Percentiles rank a stretch among this genome's conserved stretches.
Conservation (phyloP, 2,888 invertebrate species). For the Trimorus sp. region DNA sequence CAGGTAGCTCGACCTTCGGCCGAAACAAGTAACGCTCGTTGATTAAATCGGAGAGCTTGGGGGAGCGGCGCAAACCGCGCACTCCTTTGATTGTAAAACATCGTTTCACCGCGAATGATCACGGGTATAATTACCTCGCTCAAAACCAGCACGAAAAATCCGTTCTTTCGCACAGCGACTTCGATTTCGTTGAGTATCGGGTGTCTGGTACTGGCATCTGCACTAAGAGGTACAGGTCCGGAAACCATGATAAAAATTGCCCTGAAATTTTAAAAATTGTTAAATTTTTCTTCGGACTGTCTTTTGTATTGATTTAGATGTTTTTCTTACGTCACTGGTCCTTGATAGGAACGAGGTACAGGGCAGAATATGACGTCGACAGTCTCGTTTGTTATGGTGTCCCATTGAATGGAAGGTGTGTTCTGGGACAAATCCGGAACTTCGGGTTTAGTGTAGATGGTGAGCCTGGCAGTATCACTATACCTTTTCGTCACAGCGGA, state of each 20-base stretch:
- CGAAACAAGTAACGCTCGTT: conserved; percentile 46
- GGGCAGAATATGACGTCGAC: conserved; percentile 48
- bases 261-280: conserved; percentile 21
- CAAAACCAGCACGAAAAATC: conserved; percentile 59
- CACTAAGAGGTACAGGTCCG: too few species aligned
- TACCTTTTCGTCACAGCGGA: too few species aligned
- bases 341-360: conserved; percentile 29
- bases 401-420: conserved; percentile 1
- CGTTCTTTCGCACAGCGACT: conserved; percentile 23
- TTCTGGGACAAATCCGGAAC: too few species aligned
- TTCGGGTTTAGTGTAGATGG: too few species aligned
- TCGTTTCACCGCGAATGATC: neutral
- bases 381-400: conserved; percentile 47
- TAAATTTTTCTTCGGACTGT: neutral
- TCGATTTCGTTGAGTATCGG: conserved; percentile 36
- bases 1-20: conserved; percentile 59
- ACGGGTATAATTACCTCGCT: conserved; percentile 48
- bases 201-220: too few species aligned
- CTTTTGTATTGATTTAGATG: conserved; percentile 7
- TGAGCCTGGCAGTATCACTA: too few species aligned
- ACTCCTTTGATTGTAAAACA: conserved; percentile 11
- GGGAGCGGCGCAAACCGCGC: neutral
- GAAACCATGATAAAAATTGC: too few species aligned
- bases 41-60: conserved; percentile 30
- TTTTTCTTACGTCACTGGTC: conserved; percentile 45